Evolutionary conservation across 1,140 invertebrate genomes (phyloP).

Genomic region (Ceratitis capitata): DNA sequence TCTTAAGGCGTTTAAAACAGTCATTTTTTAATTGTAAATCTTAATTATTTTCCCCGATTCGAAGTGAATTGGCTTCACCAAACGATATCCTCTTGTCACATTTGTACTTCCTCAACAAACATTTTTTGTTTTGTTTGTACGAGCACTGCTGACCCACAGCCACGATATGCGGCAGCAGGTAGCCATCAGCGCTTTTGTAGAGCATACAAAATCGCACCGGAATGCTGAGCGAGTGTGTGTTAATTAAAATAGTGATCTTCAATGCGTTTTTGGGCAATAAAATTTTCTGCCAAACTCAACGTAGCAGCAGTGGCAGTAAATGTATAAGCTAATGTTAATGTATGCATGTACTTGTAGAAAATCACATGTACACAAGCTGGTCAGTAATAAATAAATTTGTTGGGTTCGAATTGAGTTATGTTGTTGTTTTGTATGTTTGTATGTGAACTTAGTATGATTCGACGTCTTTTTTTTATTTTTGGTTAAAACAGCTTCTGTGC

Average conservation of each 20-base stretch:
- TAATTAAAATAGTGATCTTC: constrained; percentile 19
- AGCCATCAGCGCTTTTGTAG: neutral
- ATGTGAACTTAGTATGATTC: neutral
- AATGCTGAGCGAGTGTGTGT: neutral
- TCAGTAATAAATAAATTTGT: neutral
- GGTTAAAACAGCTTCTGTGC: neutral
- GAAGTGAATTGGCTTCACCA: neutral
- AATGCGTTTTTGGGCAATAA: neutral
- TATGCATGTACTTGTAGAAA: neutral
- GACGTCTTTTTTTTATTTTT: neutral
- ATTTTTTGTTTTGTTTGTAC: no score
- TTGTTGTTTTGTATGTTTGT: no score
- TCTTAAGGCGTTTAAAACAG: neutral
- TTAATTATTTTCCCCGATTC: neutral
- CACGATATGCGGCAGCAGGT: neutral
- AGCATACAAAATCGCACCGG: neutral
- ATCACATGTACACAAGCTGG: neutral
- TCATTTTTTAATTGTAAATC: neutral
- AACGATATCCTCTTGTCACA: neutral
- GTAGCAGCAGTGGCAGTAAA: neutral
- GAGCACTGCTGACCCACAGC: neutral
- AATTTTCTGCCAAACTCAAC: constrained; percentile 8
- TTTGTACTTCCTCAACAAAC: constrained; percentile 7
- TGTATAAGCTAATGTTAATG: neutral
- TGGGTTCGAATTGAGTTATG: neutral